Conservation (phyloP, 2,888 invertebrate species). For the Tridacna crocea region DNA sequence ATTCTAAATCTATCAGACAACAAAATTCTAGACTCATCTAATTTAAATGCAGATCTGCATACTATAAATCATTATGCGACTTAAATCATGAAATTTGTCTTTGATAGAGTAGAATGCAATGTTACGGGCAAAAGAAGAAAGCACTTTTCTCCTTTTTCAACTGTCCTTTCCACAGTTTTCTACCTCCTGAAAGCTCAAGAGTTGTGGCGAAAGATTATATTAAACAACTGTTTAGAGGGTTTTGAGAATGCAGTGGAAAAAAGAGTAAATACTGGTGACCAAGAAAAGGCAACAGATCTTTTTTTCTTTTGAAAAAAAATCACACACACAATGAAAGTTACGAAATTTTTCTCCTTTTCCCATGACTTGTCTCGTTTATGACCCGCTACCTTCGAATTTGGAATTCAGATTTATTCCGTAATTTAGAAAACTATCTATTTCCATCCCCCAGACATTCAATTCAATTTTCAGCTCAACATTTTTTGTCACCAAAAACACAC, state of each 20-base stretch:
- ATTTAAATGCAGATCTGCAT: too few species aligned
- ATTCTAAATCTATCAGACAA: too few species aligned
- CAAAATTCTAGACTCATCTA: too few species aligned
- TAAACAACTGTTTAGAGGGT: too few species aligned
- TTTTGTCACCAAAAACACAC: slow-evolving; percentile 15
- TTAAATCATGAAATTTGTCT: too few species aligned
- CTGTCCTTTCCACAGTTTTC: too few species aligned
- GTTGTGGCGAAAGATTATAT: too few species aligned
- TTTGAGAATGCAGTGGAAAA: neutral
- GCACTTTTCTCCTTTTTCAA: too few species aligned
- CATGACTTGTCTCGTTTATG: neutral
- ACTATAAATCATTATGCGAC: too few species aligned
- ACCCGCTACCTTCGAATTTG: slow-evolving; percentile 7
- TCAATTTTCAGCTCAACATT: slow-evolving; percentile 25
- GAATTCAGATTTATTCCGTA: slow-evolving; percentile 28
- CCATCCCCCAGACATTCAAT: slow-evolving; percentile 22
- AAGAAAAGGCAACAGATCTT: neutral
- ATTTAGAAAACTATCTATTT: slow-evolving; percentile 28
- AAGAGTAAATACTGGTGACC: neutral
- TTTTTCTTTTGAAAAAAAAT: neutral
- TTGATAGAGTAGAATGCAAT: too few species aligned
- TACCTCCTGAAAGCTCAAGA: too few species aligned
- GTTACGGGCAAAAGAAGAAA: too few species aligned
- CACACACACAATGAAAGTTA: neutral
- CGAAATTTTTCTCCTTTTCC: neutral